Base-by-base conservation (phyloP, 2,113 vertebrate species). In the Todiramphus saurophagus region DNA sequence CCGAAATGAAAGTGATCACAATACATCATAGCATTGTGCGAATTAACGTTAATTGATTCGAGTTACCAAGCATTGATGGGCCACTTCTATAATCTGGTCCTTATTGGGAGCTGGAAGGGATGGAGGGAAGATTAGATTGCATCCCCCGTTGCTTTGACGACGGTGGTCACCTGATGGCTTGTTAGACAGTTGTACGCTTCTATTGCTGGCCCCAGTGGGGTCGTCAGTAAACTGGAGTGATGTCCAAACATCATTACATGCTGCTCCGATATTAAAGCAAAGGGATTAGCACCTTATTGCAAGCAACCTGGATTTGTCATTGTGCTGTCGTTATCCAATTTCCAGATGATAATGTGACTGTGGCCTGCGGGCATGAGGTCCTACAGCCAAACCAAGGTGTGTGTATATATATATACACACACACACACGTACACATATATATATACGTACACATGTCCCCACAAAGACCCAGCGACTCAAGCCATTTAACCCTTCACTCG, bases 241-340 rank as follows among this genome's bases (percentile, higher is more conserved):
- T 99, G 98, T 99, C 98, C 98, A 99, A 99, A 99, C 98, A 98
- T 99, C 98, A 98, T 99, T 99, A 98, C 98, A 98, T 63, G 98
- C 98, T 98, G 98, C 98, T 98, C 98, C 97, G 97, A 99, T 99
- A 99, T 99, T 99, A 99, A 99, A 99, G 98, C 98, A 99, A 99
- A 99, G 98, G 98, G 99, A 99, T 99, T 99, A 98, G 98, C 99
- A 99, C 99, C 99, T 99, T 99, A 99, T 99, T 99, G 99, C 99
- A 97, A 98, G 98, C 98, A 99, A 99, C 98, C 98, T 98, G 99
- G 99, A 99, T 99, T 99, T 99, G 99, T 99, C 99, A 99, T 99
- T 99, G 99, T 99, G 98, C 98, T 99, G 97, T 99, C 98, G 98
- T 99, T 99, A 99, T 99, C 99, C 98, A 99, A 99, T 99, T 99